These are phyloP conservation scores for Elanoides forficatus DNA, from an alignment of 2,113 vertebrate genomes.

Conservation along the genomic window DNA sequence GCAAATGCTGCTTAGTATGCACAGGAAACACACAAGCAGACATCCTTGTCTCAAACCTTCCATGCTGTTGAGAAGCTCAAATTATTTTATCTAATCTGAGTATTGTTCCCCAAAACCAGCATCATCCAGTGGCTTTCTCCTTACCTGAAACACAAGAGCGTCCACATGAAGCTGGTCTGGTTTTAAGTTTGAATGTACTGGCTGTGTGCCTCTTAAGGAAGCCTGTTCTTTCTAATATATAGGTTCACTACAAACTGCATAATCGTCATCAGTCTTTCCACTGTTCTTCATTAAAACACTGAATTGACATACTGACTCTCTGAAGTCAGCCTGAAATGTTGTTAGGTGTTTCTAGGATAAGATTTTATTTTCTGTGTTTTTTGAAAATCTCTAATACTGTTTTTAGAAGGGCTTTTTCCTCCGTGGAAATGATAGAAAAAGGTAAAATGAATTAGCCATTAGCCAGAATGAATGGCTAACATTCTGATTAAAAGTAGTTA, in stretches of 20 bases:
- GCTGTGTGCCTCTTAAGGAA: background rate
- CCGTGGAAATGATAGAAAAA: background rate
- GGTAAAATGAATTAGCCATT: background rate
- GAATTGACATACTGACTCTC: background rate
- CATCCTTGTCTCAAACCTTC: background rate
- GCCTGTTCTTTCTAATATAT: background rate
- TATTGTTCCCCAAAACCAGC: background rate
- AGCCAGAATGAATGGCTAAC: background rate
- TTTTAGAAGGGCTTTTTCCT: background rate
- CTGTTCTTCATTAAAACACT: background rate
- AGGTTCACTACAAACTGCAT: background rate
- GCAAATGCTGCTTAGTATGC: background rate
- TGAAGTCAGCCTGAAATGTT: background rate
- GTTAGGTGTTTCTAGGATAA: background rate
- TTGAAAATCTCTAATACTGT: background rate
- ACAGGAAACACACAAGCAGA: background rate
- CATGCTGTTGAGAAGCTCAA: background rate
- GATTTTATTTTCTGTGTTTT: background rate
- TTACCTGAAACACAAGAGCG: background rate
- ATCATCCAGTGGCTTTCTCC: background rate
- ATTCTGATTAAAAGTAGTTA: background rate
- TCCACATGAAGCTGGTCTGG: background rate
- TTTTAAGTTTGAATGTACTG: background rate
- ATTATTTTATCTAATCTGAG: background rate
- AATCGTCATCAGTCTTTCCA: background rate